These are phyloP conservation scores for Paradoxurus hermaphroditus DNA, from an alignment of 2,113 vertebrate genomes.

Conservation along the genomic window DNA sequence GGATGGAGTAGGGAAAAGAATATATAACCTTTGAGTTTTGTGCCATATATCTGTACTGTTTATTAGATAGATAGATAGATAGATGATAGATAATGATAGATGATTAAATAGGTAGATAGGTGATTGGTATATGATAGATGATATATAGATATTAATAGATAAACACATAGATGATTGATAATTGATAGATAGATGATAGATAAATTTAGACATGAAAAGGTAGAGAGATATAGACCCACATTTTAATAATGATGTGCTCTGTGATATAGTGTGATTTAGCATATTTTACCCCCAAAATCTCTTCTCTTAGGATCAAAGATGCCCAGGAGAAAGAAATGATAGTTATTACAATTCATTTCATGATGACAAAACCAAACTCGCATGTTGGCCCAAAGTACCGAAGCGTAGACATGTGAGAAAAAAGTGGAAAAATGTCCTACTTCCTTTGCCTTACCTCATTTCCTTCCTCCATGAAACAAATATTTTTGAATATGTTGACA, in stretches of 20 bases:
- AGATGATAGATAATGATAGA: not conserved
- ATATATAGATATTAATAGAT: not conserved
- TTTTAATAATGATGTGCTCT: not conserved
- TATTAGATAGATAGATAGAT: not conserved
- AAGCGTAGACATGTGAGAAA: not conserved
- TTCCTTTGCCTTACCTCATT: not conserved
- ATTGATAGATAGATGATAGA: not conserved
- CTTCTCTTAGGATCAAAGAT: not conserved
- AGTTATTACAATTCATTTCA: not conserved
- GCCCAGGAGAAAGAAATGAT: not conserved
- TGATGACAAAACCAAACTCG: constrained; percentile 17
- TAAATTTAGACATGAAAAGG: not conserved
- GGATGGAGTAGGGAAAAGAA: not conserved
- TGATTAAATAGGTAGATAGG: not conserved
- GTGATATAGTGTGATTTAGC: not conserved
- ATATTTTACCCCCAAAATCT: not conserved
- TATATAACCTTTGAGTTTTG: not conserved
- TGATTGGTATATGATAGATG: no score
- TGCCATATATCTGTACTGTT: not conserved
- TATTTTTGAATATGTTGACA: not conserved
- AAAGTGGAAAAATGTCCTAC: not conserved
- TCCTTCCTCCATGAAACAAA: not conserved
- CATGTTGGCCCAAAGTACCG: not conserved
- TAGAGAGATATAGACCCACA: not conserved
- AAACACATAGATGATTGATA: not conserved